phyloP scores from a whole-genome alignment of 2,113 vertebrate species.

The Anas platyrhynchos region DNA sequence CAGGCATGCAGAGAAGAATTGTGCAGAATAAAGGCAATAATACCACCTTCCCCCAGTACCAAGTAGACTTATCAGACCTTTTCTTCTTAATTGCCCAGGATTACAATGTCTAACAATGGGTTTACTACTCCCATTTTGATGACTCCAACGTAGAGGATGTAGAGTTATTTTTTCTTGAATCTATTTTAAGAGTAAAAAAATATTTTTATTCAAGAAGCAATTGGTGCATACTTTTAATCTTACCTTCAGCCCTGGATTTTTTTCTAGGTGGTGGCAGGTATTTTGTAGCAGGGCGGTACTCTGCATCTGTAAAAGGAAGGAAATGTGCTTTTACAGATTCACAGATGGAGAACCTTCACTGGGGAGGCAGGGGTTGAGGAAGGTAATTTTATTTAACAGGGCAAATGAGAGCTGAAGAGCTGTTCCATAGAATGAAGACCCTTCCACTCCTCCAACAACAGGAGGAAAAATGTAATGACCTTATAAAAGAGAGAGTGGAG shows the following conservation, averaged over 20 bases:
- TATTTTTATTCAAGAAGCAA: not conserved
- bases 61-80: not conserved
- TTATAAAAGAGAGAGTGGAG: not conserved
- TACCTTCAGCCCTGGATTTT: not conserved
- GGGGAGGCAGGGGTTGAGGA: fast-evolving
- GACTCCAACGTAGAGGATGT: not conserved
- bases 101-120: not conserved
- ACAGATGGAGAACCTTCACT: not conserved
- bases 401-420: not conserved
- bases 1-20: not conserved
- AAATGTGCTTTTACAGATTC: not conserved
- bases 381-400: not conserved
- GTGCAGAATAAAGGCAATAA: not conserved
- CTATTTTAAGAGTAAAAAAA: not conserved
- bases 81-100: not conserved
- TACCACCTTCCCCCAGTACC: not conserved
- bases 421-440: not conserved
- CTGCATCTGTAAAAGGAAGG: slow-evolving; percentile 53
- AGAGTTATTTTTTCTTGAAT: not conserved
- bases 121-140: not conserved
- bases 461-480: not conserved
- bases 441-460: not conserved
- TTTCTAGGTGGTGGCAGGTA: slow-evolving; percentile 63
- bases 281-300: slow-evolving; percentile 44
- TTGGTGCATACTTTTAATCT: not conserved